Evolutionary conservation across 2,797 vertebrate genomes (phyloP), one percentile per base, ranked within the genome.

Genomic region (Bovichtus variegatus): DNA sequence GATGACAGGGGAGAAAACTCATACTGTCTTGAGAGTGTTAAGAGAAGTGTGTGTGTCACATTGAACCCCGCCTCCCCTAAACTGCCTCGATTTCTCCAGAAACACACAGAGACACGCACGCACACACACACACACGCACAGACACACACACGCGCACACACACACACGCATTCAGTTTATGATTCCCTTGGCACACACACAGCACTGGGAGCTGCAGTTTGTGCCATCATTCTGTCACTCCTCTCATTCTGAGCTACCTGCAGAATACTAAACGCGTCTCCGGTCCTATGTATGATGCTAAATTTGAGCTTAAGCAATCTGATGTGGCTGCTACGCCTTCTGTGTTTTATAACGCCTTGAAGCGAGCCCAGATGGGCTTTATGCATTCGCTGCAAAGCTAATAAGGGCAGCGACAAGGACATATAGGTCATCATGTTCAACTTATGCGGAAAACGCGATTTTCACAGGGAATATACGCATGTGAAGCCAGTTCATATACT

Each of bases 191-290:
- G 31, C 31, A 31, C 80, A 79, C 76, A 70, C 58, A 31, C 43
- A 63, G 80, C 71, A 64, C 68, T 64, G 78, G 38, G 80, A 84
- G 83, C 75, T 86, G 73, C 75, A 74, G 83, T 44, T 55, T 71
- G 80, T 74, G 85, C 86, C 86, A 88, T 92, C 85, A 84, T 80
- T 87, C 86, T 91, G 92, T 90, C 89, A 84, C 80, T 83, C 68
- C 71, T 83, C 79, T 58, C 78, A 78, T 71, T 86, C 59, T 9
- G 84, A 89, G 81, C 86, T 68, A 77, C 82, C 75, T 67, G 75
- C 83, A 66, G 70, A 86, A 89, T 84, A 79, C 85, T 68, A 85
- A 91, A 77, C 72, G 68, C 21, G 41, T 76, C 70, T 75, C 76
- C 80, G 83, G 47, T 75, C 72, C 55, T 50, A 4, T 46, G 54